Evolutionary conservation across 1,140 invertebrate genomes (phyloP), one percentile per base, ranked within the genome.

Genomic region (Whitmania pigra): DNA sequence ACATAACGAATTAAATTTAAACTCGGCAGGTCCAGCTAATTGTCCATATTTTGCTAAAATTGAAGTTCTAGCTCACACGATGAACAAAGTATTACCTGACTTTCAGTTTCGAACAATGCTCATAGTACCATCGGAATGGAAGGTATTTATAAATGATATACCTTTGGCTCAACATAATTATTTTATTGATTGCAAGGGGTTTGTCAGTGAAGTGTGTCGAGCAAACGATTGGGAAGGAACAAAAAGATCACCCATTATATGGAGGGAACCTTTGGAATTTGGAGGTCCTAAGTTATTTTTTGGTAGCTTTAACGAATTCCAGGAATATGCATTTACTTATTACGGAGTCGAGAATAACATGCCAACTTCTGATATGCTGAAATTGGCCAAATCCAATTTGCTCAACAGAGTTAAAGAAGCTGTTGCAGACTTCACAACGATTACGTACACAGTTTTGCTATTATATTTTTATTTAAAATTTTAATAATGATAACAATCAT

Each of bases 191-290:
- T 63, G 18, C 22, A 22, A 63, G 57, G 29, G 22, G 22, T 63
- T 63, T 31, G 57, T 63, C 11, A 31, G 29, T 17, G 57, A 63
- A 63, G 29, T 63, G 9, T 63, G 57, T 31, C 22, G 22, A 22
- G 29, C 22, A 13, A 63, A 63, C 57, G 29, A 31, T 7, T 63
- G 57, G 57, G 29, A 63, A 25, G 29, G 29, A 5, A 18, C 22
- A 20, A 20, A 54, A 15, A 70, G 31, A 53, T 70, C 69, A 22
- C 69, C 69, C 20, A 27, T 70, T 6, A 53, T 70, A 18, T 70
- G 69, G 69, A 43, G 69, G 25, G 69, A 70, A 31, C 69, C 69
- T 9, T 36, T 70, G 29, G 69, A 70, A 49, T 70, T 70, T 49
- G 69, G 69, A 49, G 69, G 69, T 20, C 31, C 49, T 9, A 70